Conservation (phyloP, 1,140 invertebrate genomes). For the Aphis craccivora region DNA sequence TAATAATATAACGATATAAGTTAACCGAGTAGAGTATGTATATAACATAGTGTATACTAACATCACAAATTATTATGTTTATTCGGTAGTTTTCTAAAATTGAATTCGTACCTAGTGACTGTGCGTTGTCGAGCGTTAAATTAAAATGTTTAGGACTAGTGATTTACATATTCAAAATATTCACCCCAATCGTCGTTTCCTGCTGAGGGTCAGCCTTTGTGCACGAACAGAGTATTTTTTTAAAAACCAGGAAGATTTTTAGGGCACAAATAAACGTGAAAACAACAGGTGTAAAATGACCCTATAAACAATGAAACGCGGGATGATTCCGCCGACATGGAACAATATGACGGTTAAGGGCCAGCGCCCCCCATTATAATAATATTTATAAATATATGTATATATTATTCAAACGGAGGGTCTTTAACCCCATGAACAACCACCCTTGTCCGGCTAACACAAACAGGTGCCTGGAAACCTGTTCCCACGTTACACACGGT, state of each 20-base stretch:
- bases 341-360: slow-evolving; percentile 57
- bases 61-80: not conserved
- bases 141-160: slow-evolving; percentile 55
- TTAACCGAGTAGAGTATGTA: not conserved
- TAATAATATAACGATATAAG: not conserved
- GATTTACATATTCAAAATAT: slow-evolving; percentile 57
- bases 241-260: slow-evolving; percentile 35
- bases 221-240: not conserved
- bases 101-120: not conserved
- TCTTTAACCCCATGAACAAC: slow-evolving; percentile 51
- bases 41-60: no score
- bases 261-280: slow-evolving; percentile 43
- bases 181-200: slow-evolving; percentile 52
- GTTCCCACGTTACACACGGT: slow-evolving; percentile 54
- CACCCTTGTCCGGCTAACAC: slow-evolving; percentile 55
- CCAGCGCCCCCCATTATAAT: slow-evolving; percentile 50
- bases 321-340: slow-evolving; percentile 41
- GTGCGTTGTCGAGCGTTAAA: slow-evolving; percentile 52
- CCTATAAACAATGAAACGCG: slow-evolving; percentile 51
- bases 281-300: slow-evolving; percentile 58
- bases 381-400: slow-evolving; percentile 20
- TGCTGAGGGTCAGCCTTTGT: slow-evolving; percentile 42
- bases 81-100: slow-evolving; percentile 1
- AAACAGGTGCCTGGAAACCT: slow-evolving; percentile 52
- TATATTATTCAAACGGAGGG: slow-evolving; percentile 13